These are phyloP conservation scores for Erebia epiphron DNA, from an alignment of 2,888 invertebrate species.

Conservation along the genomic window DNA sequence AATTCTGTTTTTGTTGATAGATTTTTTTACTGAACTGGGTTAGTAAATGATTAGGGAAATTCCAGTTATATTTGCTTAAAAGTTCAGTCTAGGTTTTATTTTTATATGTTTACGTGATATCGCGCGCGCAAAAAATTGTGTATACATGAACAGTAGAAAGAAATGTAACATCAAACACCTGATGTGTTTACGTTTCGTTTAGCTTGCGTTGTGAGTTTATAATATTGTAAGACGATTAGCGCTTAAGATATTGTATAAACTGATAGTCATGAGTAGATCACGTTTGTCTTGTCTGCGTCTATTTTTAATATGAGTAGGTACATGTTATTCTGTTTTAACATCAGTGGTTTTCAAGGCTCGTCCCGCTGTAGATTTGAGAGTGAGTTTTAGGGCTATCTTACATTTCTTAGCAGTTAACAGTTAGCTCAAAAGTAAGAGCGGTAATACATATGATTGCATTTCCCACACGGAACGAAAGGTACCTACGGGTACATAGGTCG, in stretches of 20 bases:
- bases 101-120: slow-evolving; percentile 18
- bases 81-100: slow-evolving; percentile 18
- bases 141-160: slow-evolving; percentile 15
- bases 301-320: slow-evolving; percentile 8
- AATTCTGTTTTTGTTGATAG: no score
- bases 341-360: neutral
- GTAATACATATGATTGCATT: no score
- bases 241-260: slow-evolving; percentile 26
- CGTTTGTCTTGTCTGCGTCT: slow-evolving; percentile 19
- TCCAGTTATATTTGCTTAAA: neutral
- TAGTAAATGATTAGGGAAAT: neutral
- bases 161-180: slow-evolving; percentile 20
- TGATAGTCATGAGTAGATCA: slow-evolving; percentile 6
- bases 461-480: no score
- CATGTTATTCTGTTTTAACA: slow-evolving; percentile 19
- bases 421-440: no score
- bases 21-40: neutral
- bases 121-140: slow-evolving; percentile 9
- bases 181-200: slow-evolving; percentile 25
- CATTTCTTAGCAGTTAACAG: neutral
- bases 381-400: neutral
- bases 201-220: slow-evolving; percentile 31
- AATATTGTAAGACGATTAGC: slow-evolving; percentile 36
- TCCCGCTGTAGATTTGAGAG: neutral
- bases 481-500: no score